phyloP scores from a whole-genome alignment of 64 coral and sea anemone species.

The Porites lutea region DNA sequence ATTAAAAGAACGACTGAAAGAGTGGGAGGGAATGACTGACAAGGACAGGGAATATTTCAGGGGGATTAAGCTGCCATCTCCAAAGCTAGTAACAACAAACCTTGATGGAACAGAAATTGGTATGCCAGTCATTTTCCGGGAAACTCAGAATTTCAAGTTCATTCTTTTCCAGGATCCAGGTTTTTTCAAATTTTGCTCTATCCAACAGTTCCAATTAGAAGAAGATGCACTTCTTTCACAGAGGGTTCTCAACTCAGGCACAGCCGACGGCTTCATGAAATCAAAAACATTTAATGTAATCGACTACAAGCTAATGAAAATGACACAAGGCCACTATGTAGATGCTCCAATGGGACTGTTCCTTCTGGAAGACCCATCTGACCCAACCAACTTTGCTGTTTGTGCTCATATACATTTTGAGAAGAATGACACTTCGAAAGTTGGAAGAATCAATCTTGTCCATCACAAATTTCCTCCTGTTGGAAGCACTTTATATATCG shows the following conservation, averaged over 20 bases:
- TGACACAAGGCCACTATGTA: neutral
- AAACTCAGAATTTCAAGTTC: neutral
- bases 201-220: neutral
- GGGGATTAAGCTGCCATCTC: neutral
- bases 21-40: neutral
- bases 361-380: slow-evolving; percentile 19
- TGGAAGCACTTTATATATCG: no score
- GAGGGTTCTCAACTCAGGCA: neutral
- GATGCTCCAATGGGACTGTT: slow-evolving; percentile 43
- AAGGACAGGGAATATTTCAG: neutral
- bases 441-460: slow-evolving; percentile 50
- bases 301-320: slow-evolving; percentile 63
- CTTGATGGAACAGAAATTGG: neutral
- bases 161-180: slow-evolving; percentile 46
- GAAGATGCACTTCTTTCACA: neutral
- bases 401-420: slow-evolving; percentile 67
- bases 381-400: neutral
- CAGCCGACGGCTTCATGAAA: neutral
- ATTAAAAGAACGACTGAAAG: neutral
- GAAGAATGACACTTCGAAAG: neutral
- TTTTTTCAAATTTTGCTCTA: slow-evolving; percentile 54
- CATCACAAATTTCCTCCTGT: neutral
- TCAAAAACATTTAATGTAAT: neutral
- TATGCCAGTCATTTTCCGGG: neutral
- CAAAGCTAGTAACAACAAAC: neutral